phyloP scores from a whole-genome alignment of 2,797 vertebrate genomes.

The Mormyrops boulengeri region DNA sequence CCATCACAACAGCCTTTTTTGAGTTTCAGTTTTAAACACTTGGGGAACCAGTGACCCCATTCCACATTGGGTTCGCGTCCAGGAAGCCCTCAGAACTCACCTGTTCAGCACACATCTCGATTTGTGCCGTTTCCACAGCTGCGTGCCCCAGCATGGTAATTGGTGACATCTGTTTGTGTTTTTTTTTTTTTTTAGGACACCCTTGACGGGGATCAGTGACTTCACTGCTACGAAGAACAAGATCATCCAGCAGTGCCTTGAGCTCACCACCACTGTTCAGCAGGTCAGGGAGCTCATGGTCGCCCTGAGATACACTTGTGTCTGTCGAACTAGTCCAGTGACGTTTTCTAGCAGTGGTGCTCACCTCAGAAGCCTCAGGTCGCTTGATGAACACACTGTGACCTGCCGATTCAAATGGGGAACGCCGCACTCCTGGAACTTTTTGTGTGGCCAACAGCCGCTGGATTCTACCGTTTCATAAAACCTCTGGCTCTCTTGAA shows the following conservation, averaged over 20 bases:
- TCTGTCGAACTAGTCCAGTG: constrained; percentile 19
- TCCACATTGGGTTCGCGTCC: too few species aligned
- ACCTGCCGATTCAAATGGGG: constrained; percentile 46
- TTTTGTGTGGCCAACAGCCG: constrained; percentile 4
- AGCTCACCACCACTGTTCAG: constrained; percentile 94
- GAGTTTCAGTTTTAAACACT: background rate
- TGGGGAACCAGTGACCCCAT: background rate
- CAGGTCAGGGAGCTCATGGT: constrained; percentile 71
- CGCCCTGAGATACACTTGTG: background rate
- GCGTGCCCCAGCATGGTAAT: background rate
- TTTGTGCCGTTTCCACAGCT: background rate
- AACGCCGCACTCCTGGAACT: constrained; percentile 43
- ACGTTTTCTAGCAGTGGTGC: constrained; percentile 11
- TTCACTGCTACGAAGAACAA: constrained; percentile 94
- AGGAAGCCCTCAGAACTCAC: background rate
- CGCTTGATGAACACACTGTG: constrained; percentile 42
- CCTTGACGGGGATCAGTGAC: constrained; percentile 91
- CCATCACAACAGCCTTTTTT: background rate
- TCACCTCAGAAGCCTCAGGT: constrained; percentile 33
- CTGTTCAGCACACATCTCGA: background rate
- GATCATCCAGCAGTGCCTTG: constrained; percentile 96
- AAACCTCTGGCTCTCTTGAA: constrained; percentile 40
- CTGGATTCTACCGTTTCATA: constrained; percentile 47
- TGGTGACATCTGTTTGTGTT: background rate
- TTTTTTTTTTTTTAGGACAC: constrained; percentile 64